Base-by-base conservation (phyloP, 2,113 vertebrate species). In the Elaphurus davidianus region DNA sequence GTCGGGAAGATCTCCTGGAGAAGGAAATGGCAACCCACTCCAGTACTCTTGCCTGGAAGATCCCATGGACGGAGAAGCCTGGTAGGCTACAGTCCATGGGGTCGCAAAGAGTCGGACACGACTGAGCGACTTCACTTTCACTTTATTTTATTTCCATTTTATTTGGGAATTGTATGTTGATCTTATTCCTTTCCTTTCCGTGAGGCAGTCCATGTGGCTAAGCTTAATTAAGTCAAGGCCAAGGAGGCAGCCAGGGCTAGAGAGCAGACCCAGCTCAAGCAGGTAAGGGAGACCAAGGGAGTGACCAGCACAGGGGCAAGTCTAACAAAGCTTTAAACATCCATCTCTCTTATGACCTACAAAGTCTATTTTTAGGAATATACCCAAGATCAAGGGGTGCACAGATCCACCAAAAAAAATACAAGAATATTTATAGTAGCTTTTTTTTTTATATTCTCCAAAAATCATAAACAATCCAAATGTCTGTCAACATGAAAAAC, bases 231-330 rank as follows among this genome's bases (percentile, higher is more conserved):
- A 33, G 40, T 15, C 19, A 90, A 33, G 25, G 45, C 6, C 28
- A 64, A 78, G 64, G 52, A 50, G 28, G 15, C 1, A 64, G 40
- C 16, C 5, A 52, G 25, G 30, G 45, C 47, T 79, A 8, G 25
- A 45, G 47, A 90, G 27, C 23, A 19, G 52, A 33, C 7, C 6
- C 40, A 28, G 14, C 19, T 9, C 88, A 83, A 52, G 9, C 0
- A 52, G 7, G 1, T 1, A 2, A 36, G 2, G n/a, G 23, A 19
- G 25, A 91, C 11, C 4, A 67, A 30, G 1, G 7, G 1, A 78
- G 36, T 78, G 30, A 59, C 7, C 13, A 36, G 30, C 17, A 25
- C 36, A 7, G 17, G 40, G 60, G 17, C 30, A 71, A 89, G 45
- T 47, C 19, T 60, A 36, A 64, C 52, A 62, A 45, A 76, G 0